Base-by-base conservation (phyloP, 2,888 invertebrate genomes). In the Imbricaverruca yamaguchii region DNA sequence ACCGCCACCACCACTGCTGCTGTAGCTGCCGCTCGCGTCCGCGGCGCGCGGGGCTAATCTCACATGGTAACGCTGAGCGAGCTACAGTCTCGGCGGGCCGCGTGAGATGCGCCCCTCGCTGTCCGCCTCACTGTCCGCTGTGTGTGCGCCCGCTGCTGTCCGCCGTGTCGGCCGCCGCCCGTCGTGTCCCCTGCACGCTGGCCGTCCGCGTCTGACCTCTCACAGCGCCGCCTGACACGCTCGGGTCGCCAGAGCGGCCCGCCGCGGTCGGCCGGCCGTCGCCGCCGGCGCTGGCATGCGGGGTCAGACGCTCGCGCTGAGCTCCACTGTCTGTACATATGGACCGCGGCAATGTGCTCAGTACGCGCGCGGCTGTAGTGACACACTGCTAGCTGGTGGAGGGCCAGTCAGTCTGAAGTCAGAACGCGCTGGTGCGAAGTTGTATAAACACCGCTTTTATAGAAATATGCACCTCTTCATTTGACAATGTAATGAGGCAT, bases 11-110 rank as follows among this genome's bases (percentile, higher is more conserved):
- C 39, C 39, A 39, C 39, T 39, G 39, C 39, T 4, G 39, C 39
- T 39, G 39, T 4, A 39, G 39, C 39, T 39, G 39, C 39, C 39
- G 39, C 39, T 39, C 39, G 39, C 4, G 39, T 39, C 39, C 39
- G 4, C 39, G 39, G 39, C 39, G 39, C 39, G 39, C 23, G 80
- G 63, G 21, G 56, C 67, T 77, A 81, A 81, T 81, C 81, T 81
- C 81, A 81, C 81, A 80, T 80, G 61, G 81, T 81, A 81, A 81
- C 77, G 81, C 81, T 81, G 81, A 81, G 81, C 21, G 65, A 13
- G 21, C 1, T 15, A 7, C 2, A 18, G 10, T n/a, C 81, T 81
- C 81, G 80, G 81, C 81, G 77, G 23, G 65, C 81, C 65, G 23
- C 21, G 79, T 57, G 81, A 67, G 81, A 56, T 81, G 23, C 11